Evolutionary conservation across 1,140 invertebrate genomes (phyloP), one percentile per base, ranked within the genome.

Genomic region (Aphelenchoides fujianensis): DNA sequence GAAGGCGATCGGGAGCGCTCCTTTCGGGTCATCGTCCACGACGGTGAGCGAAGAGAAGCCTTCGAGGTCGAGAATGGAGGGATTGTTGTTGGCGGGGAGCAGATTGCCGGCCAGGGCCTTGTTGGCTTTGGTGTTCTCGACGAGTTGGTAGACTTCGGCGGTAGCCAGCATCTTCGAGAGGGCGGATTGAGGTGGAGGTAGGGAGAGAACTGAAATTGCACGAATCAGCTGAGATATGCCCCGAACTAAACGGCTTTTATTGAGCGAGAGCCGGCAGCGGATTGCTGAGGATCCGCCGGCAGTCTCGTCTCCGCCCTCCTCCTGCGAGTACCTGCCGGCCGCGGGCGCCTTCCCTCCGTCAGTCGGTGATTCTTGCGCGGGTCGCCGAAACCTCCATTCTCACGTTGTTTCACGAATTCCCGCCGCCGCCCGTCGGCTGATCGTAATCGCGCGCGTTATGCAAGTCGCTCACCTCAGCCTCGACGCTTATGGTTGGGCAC

Each of bases 1-100:
- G 52, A 75, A 73, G 35, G 73, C 74, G 48, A 76, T 70, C 5
- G 71, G 69, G 30, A 61, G 27, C n/a, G 41, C 41, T 3, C 37
- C 37, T 23, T 35, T 71, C 16, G 73, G 53, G 27, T 67, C 54
- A 12, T 69, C 63, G 16, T 75, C 66, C 27, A 75, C 75, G 3
- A 74, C 73, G 7, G 75, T 78, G 16, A 74, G 41, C 3, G 74
- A 70, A 23, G 48, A 67, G 23, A 75, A 55, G 53, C 57, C 68
- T 70, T 77, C 75, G 19, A 75, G 48, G 48, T 78, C 34, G 0
- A 78, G 27, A 54, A 75, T 53, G n/a, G 74, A 75, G 28, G 66
- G 19, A 34, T 75, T 75, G 70, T 75, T 75, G 62, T 75, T 75
- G 9, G 36, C 34, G 3, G 75, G 70, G 28, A 75, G 54, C 12